phyloP scores from a whole-genome alignment of 2,888 invertebrate genomes.

The Stenoptilia bipunctidactyla region DNA sequence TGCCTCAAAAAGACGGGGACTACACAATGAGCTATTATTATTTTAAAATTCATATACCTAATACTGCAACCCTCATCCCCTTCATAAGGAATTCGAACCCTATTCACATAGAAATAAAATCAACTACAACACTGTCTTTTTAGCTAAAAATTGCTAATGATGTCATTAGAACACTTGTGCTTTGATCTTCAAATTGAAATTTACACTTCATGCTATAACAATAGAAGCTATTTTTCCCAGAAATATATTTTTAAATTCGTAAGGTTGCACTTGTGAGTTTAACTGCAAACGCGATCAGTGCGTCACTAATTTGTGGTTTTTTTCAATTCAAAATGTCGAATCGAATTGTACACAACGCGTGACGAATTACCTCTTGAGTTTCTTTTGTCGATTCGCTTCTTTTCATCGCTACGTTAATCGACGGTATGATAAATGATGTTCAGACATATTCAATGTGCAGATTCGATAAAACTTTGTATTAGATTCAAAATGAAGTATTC shows the following conservation, averaged over 20 bases:
- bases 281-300: constrained; percentile 47
- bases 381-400: constrained; percentile 3
- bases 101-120: constrained; percentile 3
- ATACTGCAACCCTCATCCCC: constrained; percentile 17
- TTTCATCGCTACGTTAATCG: not conserved
- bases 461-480: too few relatives aligned
- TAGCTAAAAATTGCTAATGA: not conserved
- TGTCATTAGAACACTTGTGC: not conserved
- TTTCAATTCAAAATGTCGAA: constrained; percentile 46
- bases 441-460: too few relatives aligned
- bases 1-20: constrained; percentile 57
- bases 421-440: not conserved
- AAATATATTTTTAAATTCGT: not conserved
- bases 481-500: too few relatives aligned
- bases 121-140: not conserved
- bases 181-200: constrained; percentile 10
- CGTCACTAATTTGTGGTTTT: constrained; percentile 51
- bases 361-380: constrained; percentile 20
- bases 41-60: constrained; percentile 56
- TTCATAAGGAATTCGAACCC: constrained; percentile 12
- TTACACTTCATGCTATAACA: constrained; percentile 18
- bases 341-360: constrained; percentile 28
- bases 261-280: constrained; percentile 14
- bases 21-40: constrained; percentile 55
- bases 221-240: constrained; percentile 9